Evolutionary conservation across 2,113 vertebrate species (phyloP).

Genomic region (Podarcis muralis): DNA sequence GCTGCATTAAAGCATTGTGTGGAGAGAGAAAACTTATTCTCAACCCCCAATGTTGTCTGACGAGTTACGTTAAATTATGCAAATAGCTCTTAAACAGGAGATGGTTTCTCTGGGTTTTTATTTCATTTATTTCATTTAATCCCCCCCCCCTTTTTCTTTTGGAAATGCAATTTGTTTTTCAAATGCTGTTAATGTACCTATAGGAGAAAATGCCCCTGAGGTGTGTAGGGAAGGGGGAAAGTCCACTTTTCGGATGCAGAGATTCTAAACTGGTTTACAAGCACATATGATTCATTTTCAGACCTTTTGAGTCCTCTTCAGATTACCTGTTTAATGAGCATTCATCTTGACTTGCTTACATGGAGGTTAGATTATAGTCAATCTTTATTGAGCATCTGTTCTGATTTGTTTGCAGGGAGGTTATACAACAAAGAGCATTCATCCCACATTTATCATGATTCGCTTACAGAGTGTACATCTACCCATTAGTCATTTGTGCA

Average conservation of each 20-base stretch:
- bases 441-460: too few relatives aligned
- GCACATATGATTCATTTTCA: too few relatives aligned
- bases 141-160: not conserved
- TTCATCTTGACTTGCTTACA: too few relatives aligned
- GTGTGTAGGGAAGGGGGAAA: not conserved
- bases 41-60: conserved; percentile 11
- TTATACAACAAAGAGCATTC: too few relatives aligned
- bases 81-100: conserved; percentile 18
- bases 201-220: not conserved
- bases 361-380: too few relatives aligned
- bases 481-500: too few relatives aligned
- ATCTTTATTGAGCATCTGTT: too few relatives aligned
- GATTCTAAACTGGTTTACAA: too few relatives aligned
- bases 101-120: not conserved
- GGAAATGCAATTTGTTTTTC: not conserved
- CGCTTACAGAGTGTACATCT: too few relatives aligned
- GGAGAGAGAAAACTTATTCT: conserved; percentile 34
- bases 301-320: too few relatives aligned
- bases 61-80: conserved; percentile 36
- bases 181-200: not conserved
- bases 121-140: not conserved
- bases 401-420: too few relatives aligned
- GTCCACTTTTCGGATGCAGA: not conserved
- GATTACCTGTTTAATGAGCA: too few relatives aligned
- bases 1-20: conserved; percentile 63